These are phyloP conservation scores for Tarsius wallacei DNA, from an alignment of 2,797 vertebrate genomes.

Conservation along the genomic window DNA sequence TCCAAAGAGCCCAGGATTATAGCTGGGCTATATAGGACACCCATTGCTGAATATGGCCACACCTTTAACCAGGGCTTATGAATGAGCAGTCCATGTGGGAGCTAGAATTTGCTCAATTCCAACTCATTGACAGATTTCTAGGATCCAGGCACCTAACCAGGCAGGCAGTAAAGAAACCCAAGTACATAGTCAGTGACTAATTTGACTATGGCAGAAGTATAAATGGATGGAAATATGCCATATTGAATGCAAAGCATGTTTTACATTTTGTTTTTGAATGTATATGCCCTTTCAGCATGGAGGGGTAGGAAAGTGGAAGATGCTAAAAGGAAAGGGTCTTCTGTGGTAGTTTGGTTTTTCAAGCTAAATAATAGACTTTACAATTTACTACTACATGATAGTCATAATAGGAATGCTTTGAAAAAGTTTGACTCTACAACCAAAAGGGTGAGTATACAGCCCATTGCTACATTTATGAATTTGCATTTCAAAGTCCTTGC, in stretches of 20 bases:
- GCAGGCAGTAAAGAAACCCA: not conserved
- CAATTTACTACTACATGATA: not conserved
- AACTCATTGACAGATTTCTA: not conserved
- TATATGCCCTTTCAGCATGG: conserved; percentile 6
- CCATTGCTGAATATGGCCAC: not conserved
- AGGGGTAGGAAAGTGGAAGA: not conserved
- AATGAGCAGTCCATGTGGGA: not conserved
- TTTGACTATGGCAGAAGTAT: not conserved
- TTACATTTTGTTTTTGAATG: conserved; percentile 5
- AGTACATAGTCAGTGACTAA: not conserved
- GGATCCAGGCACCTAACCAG: not conserved
- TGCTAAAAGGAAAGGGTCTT: not conserved
- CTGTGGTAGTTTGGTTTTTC: not conserved
- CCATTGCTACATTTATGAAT: not conserved
- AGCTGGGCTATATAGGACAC: not conserved
- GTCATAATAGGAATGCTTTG: not conserved
- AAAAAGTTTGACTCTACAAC: not conserved
- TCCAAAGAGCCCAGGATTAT: not conserved
- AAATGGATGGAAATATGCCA: not conserved
- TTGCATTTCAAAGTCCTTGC: conserved; percentile 38
- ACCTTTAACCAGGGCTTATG: not conserved
- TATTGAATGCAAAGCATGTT: not conserved
- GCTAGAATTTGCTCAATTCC: not conserved
- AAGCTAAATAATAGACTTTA: not conserved
- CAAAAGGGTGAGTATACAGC: not conserved